These are phyloP conservation scores for Drosophila rellima DNA, from an alignment of 2,888 invertebrate genomes.

Conservation along the genomic window DNA sequence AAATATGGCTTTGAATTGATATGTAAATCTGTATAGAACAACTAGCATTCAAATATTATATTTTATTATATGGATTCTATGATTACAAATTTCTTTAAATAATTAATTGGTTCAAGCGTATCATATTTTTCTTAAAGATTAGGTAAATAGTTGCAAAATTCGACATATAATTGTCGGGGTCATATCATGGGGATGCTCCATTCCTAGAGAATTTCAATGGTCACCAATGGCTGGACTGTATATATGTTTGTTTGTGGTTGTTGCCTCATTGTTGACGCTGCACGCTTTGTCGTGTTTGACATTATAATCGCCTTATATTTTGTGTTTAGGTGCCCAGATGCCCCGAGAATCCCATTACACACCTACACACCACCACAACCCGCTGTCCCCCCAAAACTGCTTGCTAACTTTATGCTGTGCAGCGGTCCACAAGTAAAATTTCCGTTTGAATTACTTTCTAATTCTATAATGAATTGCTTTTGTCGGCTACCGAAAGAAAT, in stretches of 20 bases:
- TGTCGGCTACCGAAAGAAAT: slow-evolving; percentile 71
- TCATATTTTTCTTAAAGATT: not conserved
- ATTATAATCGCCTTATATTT: slow-evolving; percentile 84
- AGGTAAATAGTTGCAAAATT: not conserved
- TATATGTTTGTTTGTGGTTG: slow-evolving; percentile 30
- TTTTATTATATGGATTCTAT: not conserved
- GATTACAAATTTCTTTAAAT: slow-evolving; percentile 1
- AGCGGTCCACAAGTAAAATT: slow-evolving; percentile 78
- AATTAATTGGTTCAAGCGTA: not conserved
- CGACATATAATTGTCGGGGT: not conserved
- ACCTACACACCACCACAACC: not conserved
- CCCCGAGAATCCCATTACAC: slow-evolving; percentile 22
- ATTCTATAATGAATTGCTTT: slow-evolving; percentile 81
- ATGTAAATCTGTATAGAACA: not conserved
- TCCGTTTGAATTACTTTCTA: slow-evolving; percentile 82
- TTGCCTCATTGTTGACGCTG: slow-evolving; percentile 71
- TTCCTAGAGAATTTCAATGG: slow-evolving; percentile 23
- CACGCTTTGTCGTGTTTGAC: slow-evolving; percentile 83
- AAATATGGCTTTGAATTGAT: not conserved
- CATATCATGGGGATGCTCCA: slow-evolving; percentile 10
- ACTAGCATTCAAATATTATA: not conserved
- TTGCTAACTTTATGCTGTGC: slow-evolving; percentile 67
- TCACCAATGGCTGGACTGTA: slow-evolving; percentile 12
- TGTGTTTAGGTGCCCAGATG: slow-evolving; percentile 74
- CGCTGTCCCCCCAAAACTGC: slow-evolving; percentile 3